Percentiles rank a stretch among this genome's conserved stretches.
Conservation (phyloP, 1,140 invertebrate genomes). For the Trichoplusia ni region DNA sequence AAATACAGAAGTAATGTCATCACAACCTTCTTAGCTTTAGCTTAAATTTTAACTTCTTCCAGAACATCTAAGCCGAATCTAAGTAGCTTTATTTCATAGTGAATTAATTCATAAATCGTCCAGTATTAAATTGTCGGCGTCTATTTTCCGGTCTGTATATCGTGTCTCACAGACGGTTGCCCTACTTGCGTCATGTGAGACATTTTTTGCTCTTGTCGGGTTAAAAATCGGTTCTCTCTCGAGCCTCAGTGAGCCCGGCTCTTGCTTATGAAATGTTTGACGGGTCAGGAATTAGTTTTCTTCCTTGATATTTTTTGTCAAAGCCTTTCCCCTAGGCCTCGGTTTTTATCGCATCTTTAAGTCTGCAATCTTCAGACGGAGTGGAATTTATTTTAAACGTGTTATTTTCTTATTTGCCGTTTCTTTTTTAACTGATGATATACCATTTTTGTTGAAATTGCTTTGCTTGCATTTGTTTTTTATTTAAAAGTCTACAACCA, state of each 20-base stretch:
- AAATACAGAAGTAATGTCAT: no score
- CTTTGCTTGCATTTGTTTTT: no score
- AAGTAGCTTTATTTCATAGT: no score
- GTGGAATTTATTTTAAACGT: no score
- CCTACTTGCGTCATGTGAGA: constrained; percentile 7
- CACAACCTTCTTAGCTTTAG: no score
- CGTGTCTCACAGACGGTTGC: constrained; percentile 19
- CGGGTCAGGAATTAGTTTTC: constrained; percentile 65
- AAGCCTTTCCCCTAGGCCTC: constrained; percentile 10
- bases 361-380: not conserved
- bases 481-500: no score
- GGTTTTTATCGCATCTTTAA: constrained; percentile 5
- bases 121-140: constrained; percentile 23
- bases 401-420: no score
- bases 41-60: no score
- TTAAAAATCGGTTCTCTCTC: constrained; percentile 58
- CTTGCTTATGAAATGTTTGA: constrained; percentile 75
- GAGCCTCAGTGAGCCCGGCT: constrained; percentile 44
- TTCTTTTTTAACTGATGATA: no score
- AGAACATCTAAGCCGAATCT: no score
- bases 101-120: constrained; percentile 22
- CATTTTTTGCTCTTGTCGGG: constrained; percentile 29
- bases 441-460: not conserved
- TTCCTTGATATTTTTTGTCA: constrained; percentile 43
- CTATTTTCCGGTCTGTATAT: constrained; percentile 24